Base-by-base conservation (phyloP, 1,140 invertebrate species). In the Adelges cooleyi region DNA sequence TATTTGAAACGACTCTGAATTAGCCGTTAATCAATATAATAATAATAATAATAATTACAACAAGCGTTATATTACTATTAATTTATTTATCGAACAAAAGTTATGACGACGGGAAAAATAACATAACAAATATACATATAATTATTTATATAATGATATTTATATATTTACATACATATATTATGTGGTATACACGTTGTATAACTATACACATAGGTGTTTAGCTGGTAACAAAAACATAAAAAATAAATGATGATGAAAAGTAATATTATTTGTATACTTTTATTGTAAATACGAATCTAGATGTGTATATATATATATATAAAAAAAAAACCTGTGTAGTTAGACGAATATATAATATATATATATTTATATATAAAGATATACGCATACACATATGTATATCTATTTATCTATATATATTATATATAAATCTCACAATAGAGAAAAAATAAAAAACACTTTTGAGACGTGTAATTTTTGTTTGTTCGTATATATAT, bases 281-380 rank as follows among this genome's bases (percentile, higher is more conserved):
- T 44, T 38, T 44, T 44, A n/a, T 46, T 62, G 54, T 62, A 62
- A 62, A 62, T 62, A 62, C 25, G n/a, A 62, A 56, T 29, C 42
- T 62, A 62, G 54, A 62, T 46, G 54, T 62, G 54, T 62, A 62
- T 46, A 62, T 62, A n/a, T n/a, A n/a, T n/a, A n/a, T n/a, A n/a
- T n/a, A n/a, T n/a, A n/a, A n/a, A n/a, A n/a, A n/a, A n/a, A n/a
- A 62, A 62, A 59, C 44, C 25, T 62, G 42, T 62, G 56, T 62
- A 62, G 56, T 62, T 62, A 62, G 56, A 48, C 44, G 25, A 62
- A 62, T 48, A 62, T 40, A 25, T 27, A 18, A 52, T 52, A 52
- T 52, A 52, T 52, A 44, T 44, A 44, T 8, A 44, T 44, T 11
- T 44, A 44, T 44, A 44, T 27, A 33, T 52, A 56, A 62, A 33